Base-by-base conservation (phyloP, 2,888 invertebrate genomes). In the Belgica antarctica region DNA sequence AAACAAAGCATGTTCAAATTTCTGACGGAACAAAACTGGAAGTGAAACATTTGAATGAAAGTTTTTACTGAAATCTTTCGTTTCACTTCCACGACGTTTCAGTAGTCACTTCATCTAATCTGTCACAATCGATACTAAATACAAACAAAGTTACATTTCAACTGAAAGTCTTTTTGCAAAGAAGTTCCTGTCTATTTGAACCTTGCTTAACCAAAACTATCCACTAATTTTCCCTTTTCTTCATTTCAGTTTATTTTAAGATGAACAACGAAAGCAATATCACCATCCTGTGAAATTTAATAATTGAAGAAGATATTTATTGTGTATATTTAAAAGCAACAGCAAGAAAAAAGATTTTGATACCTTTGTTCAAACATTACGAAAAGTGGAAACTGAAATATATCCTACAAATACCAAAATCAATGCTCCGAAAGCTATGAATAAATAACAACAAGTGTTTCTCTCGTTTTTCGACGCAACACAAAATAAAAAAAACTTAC, bases 231-330 rank as follows among this genome's bases (percentile, higher is more conserved):
- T 5, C 12, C 34, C 5, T 52, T 52, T 17, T 5, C 22, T 52
- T 17, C 52, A 52, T 52, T 52, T 5, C 52, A 52, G 52, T 52
- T 52, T 52, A n/a, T 52, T 19, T 52, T 17, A 24, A 41, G 25
- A 41, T 34, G 31, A 65, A 71, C 71, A 72, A 72, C 72, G 71
- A 72, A 72, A 72, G 71, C 71, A 71, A 72, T 72, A 71, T 41
- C n/a, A 34, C 72, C 72, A 72, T 71, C 72, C 72, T 72, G 72
- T 72, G 72, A 71, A 17, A 71, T 25, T 19, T 47, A 69, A 69
- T 31, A 62, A 62, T n/a, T n/a, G 63, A 36, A 62, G 41, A 41
- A 41, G 41, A 41, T 57, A 57, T 17, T 22, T 57, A 17, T 17
- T 4, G 8, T 17, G 10, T 27, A 59, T 27, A 4, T 59, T 59